These are phyloP conservation scores for Toxotes lorentzi DNA, from an alignment of 2,797 vertebrate genomes.

Conservation along the genomic window DNA sequence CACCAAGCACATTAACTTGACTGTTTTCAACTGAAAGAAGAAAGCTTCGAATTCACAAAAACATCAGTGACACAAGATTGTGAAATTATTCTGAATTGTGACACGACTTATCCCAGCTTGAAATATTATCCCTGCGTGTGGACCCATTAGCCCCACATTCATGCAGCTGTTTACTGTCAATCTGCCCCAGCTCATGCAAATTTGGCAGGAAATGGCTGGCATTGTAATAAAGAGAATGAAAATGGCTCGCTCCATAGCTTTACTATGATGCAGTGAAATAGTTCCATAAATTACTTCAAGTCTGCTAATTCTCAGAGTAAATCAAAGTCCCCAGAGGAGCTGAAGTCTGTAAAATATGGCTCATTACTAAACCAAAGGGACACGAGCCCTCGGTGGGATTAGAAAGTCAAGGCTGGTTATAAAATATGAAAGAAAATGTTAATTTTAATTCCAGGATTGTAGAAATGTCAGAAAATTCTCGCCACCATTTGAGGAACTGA, in stretches of 20 bases:
- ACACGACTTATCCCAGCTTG: conserved; percentile 59
- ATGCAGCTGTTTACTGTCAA: conserved; percentile 75
- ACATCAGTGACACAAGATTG: conserved; percentile 58
- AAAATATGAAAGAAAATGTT: conserved; percentile 63
- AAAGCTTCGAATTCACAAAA: conserved; percentile 47
- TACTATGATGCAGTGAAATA: conserved; percentile 66
- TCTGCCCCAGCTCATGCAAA: conserved; percentile 67
- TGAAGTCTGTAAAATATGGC: conserved; percentile 70
- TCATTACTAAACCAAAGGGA: conserved; percentile 68
- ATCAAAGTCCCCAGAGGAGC: conserved; percentile 71
- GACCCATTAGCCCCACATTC: conserved; percentile 61
- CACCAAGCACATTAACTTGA: conserved; percentile 9
- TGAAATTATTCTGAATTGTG: conserved; percentile 64
- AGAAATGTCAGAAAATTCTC: conserved; percentile 66
- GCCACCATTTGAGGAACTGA: conserved; percentile 60
- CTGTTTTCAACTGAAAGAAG: conserved; percentile 49
- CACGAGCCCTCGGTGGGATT: conserved; percentile 57
- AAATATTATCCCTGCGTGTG: conserved; percentile 61
- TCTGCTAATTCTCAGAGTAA: conserved; percentile 78
- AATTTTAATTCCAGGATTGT: conserved; percentile 62
- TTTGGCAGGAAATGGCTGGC: conserved; percentile 76
- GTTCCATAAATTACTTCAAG: conserved; percentile 78
- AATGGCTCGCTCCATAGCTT: conserved; percentile 59
- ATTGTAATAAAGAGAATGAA: conserved; percentile 74
- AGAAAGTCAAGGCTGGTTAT: conserved; percentile 62